These are phyloP conservation scores for Belgica antarctica DNA, from an alignment of 2,888 invertebrate genomes.

Conservation along the genomic window DNA sequence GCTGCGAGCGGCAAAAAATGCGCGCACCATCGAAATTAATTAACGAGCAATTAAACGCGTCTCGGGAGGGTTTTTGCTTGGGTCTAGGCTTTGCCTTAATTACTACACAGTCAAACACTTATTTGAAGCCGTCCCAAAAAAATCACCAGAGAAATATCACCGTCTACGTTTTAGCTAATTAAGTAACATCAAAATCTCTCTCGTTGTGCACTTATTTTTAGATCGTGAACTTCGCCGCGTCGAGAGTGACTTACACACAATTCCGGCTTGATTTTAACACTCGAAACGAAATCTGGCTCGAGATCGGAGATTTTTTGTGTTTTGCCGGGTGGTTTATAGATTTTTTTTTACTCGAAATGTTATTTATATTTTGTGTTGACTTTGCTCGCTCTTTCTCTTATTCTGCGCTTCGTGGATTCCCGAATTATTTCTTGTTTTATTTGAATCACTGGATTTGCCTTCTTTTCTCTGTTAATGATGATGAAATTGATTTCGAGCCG, in stretches of 20 bases:
- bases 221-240: no score
- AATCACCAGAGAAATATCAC: no score
- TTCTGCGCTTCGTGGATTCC: background rate
- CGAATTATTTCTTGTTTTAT: constrained; percentile 18
- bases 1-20: background rate
- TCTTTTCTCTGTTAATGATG: constrained; percentile 30
- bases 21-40: constrained; percentile 10
- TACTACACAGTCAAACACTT: background rate
- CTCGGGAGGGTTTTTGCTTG: background rate
- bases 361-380: constrained; percentile 30
- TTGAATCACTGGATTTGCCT: constrained; percentile 21
- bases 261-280: constrained; percentile 17
- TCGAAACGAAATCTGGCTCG: constrained; percentile 8
- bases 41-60: constrained; percentile 35
- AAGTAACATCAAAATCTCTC: constrained; percentile 5
- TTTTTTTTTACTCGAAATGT: constrained; percentile 24
- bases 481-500: constrained; percentile 31
- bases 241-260: constrained; percentile 16
- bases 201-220: constrained; percentile 38
- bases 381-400: background rate
- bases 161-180: constrained; percentile 25
- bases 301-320: background rate
- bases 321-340: constrained; percentile 31
- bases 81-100: constrained; percentile 10
- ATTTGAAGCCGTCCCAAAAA: background rate